Conservation (phyloP, 1,140 invertebrate species). For the Episyrphus balteatus region DNA sequence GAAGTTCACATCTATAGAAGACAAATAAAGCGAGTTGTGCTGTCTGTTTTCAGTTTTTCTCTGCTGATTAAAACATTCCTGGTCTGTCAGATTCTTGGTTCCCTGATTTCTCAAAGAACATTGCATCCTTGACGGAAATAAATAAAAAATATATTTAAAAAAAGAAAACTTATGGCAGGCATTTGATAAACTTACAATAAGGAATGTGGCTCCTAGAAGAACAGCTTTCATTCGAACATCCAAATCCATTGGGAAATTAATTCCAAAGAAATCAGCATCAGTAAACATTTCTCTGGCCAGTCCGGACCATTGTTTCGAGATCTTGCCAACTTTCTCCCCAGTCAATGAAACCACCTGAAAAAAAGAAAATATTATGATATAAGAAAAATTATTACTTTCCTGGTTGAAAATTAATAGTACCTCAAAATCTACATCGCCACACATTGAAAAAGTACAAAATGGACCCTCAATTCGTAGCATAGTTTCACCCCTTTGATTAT, state of each 20-base stretch:
- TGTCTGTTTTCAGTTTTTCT: too few species aligned
- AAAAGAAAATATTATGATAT: background rate
- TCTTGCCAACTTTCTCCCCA: slow-evolving; percentile 56
- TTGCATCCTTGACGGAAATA: slow-evolving; percentile 52
- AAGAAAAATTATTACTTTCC: background rate
- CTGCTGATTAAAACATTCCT: slow-evolving; percentile 24
- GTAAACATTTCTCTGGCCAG: slow-evolving; percentile 58
- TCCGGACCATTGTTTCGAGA: slow-evolving; percentile 68
- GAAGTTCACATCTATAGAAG: too few species aligned
- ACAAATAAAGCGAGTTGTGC: too few species aligned
- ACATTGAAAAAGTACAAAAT: slow-evolving; percentile 65
- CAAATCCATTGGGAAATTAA: slow-evolving; percentile 67
- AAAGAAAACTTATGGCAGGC: background rate
- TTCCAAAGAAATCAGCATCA: slow-evolving; percentile 66
- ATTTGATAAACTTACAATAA: slow-evolving; percentile 49
- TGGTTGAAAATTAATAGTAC: slow-evolving; percentile 27
- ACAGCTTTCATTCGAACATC: slow-evolving; percentile 74
- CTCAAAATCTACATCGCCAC: slow-evolving; percentile 66
- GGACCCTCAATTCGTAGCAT: slow-evolving; percentile 78
- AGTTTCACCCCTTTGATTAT: slow-evolving; percentile 62
- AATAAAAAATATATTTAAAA: background rate
- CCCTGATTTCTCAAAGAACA: slow-evolving; percentile 56
- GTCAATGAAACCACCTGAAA: slow-evolving; percentile 50
- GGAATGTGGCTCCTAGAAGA: slow-evolving; percentile 58
- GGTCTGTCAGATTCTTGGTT: slow-evolving; percentile 27